phyloP scores from a whole-genome alignment of 2,888 invertebrate genomes.

The Bruchidius siliquastri region DNA sequence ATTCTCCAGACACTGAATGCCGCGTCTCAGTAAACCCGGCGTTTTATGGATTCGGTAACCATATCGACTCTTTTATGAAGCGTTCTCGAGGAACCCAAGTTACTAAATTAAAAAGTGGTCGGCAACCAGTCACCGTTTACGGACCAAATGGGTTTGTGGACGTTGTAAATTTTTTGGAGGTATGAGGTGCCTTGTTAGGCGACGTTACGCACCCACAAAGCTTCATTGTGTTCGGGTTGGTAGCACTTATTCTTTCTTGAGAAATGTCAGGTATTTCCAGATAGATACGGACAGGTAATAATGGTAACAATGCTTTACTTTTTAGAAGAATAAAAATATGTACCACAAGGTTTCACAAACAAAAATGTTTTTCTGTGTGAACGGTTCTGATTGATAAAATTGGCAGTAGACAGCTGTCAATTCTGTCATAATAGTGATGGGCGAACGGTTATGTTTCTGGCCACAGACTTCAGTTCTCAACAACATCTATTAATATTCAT shows the following conservation, averaged over 20 bases:
- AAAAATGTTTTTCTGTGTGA: too few species aligned
- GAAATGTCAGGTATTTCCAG: background rate
- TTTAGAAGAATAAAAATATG: too few species aligned
- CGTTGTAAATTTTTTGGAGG: background rate
- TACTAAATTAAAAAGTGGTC: conserved; percentile 19
- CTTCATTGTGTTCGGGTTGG: background rate
- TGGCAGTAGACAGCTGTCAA: too few species aligned
- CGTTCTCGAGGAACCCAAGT: conserved; percentile 17
- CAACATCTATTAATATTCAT: too few species aligned
- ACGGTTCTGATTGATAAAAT: too few species aligned
- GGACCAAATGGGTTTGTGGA: background rate
- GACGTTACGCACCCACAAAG: background rate
- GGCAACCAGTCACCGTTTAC: background rate
- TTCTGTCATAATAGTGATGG: too few species aligned
- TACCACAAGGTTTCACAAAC: too few species aligned
- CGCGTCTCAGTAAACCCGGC: conserved; percentile 22
- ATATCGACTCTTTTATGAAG: conserved; percentile 19
- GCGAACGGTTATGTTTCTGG: too few species aligned
- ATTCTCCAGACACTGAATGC: conserved; percentile 27
- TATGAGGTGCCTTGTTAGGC: background rate
- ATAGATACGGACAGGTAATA: background rate
- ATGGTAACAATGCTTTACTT: too few species aligned
- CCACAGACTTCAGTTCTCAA: too few species aligned
- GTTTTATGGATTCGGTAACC: conserved; percentile 24
- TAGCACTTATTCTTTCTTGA: background rate